phyloP scores from a whole-genome alignment of 92 coral and sea anemone genomes.

The Desmophyllum pertusum region DNA sequence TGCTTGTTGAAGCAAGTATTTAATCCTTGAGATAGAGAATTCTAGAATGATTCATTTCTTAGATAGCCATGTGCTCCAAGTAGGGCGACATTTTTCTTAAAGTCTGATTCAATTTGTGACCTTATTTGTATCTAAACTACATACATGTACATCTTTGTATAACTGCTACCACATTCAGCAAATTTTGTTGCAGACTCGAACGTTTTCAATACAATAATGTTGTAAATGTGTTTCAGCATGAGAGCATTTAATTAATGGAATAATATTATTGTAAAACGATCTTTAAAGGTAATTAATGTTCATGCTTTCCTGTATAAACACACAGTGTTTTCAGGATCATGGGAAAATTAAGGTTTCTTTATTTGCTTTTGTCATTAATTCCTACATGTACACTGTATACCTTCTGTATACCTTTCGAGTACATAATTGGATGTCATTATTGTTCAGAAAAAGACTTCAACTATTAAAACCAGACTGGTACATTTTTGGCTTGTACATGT shows the following conservation, averaged over 20 bases:
- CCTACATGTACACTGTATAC: not conserved
- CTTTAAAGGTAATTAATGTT: not conserved
- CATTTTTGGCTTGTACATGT: not conserved
- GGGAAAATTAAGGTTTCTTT: too few species aligned
- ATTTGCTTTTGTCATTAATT: too few species aligned
- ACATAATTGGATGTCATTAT: too few species aligned
- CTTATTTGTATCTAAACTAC: not conserved
- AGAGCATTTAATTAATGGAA: not conserved
- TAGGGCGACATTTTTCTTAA: not conserved
- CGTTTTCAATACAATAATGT: too few species aligned
- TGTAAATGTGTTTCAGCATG: not conserved
- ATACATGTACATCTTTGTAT: not conserved
- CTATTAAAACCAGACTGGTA: not conserved
- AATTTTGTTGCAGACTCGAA: too few species aligned
- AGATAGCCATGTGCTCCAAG: not conserved
- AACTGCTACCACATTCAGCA: not conserved
- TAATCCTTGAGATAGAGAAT: not conserved
- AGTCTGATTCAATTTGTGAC: not conserved
- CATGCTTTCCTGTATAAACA: not conserved
- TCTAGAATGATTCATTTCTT: not conserved
- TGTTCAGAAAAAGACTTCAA: not conserved
- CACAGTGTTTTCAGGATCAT: too few species aligned
- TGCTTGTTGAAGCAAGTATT: not conserved
- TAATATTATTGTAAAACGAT: slow-evolving; percentile 10
- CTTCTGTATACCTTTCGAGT: too few species aligned